phyloP scores from a whole-genome alignment of 2,888 invertebrate genomes.

The Drosophila nr. perissopoda region DNA sequence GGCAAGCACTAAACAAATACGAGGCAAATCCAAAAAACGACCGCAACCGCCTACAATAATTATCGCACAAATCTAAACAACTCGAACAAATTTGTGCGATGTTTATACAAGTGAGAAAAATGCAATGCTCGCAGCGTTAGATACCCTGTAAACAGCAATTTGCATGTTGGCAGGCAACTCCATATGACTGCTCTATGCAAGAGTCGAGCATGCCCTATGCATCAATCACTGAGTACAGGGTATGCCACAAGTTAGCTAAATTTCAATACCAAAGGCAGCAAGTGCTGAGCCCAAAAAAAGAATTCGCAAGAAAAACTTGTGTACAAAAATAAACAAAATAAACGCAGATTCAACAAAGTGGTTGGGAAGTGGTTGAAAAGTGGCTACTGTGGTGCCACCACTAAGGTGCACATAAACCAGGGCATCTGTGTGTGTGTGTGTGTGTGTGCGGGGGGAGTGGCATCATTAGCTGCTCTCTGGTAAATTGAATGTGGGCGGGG shows the following conservation, averaged over 20 bases:
- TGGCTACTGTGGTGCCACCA: constrained; percentile 15
- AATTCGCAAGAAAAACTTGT: constrained; percentile 62
- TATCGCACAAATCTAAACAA: constrained; percentile 67
- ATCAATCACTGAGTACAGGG: not conserved
- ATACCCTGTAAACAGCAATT: constrained; percentile 5
- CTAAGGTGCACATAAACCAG: constrained; percentile 18
- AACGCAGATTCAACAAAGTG: constrained; percentile 16
- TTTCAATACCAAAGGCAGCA: constrained; percentile 28
- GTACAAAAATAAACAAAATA: constrained; percentile 57
- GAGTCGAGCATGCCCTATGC: not conserved
- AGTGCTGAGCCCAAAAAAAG: constrained; percentile 48
- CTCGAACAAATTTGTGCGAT: constrained; percentile 13
- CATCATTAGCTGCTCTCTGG: constrained; percentile 49
- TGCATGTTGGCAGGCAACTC: not conserved
- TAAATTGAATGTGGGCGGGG: constrained; percentile 7
- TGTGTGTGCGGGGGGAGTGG: constrained; percentile 33
- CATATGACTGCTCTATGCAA: not conserved
- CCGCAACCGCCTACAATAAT: constrained; percentile 62
- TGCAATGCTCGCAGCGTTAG: not conserved
- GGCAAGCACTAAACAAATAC: constrained; percentile 18
- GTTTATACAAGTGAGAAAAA: constrained; percentile 25
- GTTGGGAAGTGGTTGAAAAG: constrained; percentile 43
- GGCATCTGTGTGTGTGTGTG: not conserved
- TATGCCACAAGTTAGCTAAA: constrained; percentile 4
- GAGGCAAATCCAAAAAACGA: constrained; percentile 21